Conservation (phyloP, 2,888 invertebrate species). For the Euplagia quadripunctaria region DNA sequence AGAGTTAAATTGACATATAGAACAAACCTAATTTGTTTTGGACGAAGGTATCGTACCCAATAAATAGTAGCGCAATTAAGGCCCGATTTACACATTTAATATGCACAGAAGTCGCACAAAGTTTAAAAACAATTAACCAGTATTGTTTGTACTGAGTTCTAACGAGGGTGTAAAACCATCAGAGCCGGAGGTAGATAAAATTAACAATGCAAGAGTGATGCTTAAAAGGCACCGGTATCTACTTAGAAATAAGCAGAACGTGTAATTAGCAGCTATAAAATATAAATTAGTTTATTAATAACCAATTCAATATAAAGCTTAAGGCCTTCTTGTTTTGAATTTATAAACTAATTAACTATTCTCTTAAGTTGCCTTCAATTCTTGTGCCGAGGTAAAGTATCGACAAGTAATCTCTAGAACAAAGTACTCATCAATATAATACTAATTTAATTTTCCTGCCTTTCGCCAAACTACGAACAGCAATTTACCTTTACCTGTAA, state of each 20-base stretch:
- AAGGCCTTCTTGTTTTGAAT: not conserved
- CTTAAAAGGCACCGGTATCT: too few species aligned
- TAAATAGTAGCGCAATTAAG: too few species aligned
- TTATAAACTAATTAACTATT: slow-evolving; percentile 3
- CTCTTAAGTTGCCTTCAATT: not conserved
- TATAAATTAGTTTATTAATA: not conserved
- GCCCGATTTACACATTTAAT: too few species aligned
- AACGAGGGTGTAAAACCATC: too few species aligned
- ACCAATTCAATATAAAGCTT: not conserved
- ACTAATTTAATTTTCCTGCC: slow-evolving; percentile 15
- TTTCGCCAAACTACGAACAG: slow-evolving; percentile 24
- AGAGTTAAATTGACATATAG: too few species aligned
- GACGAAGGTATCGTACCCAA: too few species aligned
- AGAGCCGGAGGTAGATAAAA: too few species aligned
- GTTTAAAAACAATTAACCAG: too few species aligned
- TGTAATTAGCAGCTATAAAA: not conserved
- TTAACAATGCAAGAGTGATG: too few species aligned
- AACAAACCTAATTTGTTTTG: too few species aligned
- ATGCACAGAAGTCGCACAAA: too few species aligned
- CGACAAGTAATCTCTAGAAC: not conserved
- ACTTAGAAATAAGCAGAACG: not conserved
- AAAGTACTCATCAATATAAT: not conserved
- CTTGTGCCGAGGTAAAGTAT: not conserved
- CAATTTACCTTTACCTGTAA: slow-evolving; percentile 39
- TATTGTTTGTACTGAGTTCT: too few species aligned